Conservation (phyloP, 2,113 vertebrate genomes). For the Pithys albifrons region DNA sequence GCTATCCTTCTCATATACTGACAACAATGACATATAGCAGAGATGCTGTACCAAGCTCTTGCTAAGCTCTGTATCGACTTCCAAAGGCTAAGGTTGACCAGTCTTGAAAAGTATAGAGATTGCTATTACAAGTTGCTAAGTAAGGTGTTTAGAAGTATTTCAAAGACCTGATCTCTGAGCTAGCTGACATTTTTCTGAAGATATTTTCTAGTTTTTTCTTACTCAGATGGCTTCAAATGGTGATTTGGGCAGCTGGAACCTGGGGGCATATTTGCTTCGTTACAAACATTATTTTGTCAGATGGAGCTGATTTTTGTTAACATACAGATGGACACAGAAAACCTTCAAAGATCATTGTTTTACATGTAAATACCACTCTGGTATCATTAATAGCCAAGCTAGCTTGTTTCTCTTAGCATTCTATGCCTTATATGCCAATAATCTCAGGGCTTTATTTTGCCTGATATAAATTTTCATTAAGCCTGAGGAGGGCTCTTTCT, state of each 20-base stretch:
- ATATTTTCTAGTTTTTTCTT: background rate
- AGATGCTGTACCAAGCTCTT: background rate
- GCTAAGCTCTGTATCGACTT: background rate
- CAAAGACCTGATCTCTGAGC: background rate
- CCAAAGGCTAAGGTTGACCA: background rate
- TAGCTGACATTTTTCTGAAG: background rate
- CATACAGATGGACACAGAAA: slow-evolving; percentile 46
- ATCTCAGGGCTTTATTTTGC: slow-evolving; percentile 40
- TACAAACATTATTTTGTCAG: slow-evolving; percentile 59
- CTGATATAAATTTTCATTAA: slow-evolving; percentile 53
- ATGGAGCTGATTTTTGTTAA: slow-evolving; percentile 44
- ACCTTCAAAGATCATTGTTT: slow-evolving; percentile 57
- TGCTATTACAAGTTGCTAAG: background rate
- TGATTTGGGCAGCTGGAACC: slow-evolving; percentile 43
- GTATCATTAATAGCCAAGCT: slow-evolving; percentile 26
- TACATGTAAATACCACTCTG: slow-evolving; percentile 46
- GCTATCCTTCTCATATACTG: background rate
- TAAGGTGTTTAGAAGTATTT: background rate
- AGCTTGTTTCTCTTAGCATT: slow-evolving; percentile 15
- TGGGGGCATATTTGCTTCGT: slow-evolving; percentile 46
- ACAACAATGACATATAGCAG: background rate
- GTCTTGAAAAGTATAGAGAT: background rate
- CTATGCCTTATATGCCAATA: background rate
- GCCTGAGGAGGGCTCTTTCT: slow-evolving; percentile 35
- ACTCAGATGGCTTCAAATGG: background rate